Evolutionary conservation across 2,888 invertebrate genomes (phyloP).

Genomic region (Antheraea assamensis): DNA sequence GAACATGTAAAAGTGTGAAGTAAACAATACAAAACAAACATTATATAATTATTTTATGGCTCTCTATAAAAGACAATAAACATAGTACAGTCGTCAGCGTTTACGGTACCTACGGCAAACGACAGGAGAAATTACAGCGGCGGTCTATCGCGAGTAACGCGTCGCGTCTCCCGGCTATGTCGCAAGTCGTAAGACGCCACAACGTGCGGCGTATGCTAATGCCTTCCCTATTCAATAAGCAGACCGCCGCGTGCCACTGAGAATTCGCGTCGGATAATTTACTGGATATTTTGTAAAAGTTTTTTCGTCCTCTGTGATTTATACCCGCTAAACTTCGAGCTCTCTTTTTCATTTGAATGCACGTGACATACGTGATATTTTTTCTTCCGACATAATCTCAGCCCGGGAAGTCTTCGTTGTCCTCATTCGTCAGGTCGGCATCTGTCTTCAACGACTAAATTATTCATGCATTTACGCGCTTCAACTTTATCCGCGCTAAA

Average conservation of each 20-base stretch:
- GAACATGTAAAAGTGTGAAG: not conserved
- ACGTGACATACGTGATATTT: constrained; percentile 81
- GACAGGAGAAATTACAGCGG: constrained; percentile 18
- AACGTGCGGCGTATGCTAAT: constrained; percentile 81
- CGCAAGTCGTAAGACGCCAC: constrained; percentile 63
- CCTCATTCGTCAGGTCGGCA: constrained; percentile 73
- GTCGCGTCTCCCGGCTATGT: constrained; percentile 37
- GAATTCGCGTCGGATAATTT: constrained; percentile 82
- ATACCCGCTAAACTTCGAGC: constrained; percentile 80
- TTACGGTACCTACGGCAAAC: constrained; percentile 21
- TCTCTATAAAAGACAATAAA: not conserved
- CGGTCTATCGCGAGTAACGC: constrained; percentile 30
- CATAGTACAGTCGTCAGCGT: constrained; percentile 25
- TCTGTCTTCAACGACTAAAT: constrained; percentile 74
- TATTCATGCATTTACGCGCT: constrained; percentile 79
- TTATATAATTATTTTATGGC: not conserved
- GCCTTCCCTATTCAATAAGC: constrained; percentile 80
- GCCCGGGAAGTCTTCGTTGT: constrained; percentile 63
- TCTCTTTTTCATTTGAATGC: constrained; percentile 82
- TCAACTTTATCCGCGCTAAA: constrained; percentile 66
- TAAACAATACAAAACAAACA: not conserved
- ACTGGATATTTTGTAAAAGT: constrained; percentile 83
- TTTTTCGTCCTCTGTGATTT: constrained; percentile 82
- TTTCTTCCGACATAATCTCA: constrained; percentile 77
- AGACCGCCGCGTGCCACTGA: constrained; percentile 79